Percentiles rank a stretch among this genome's conserved stretches.
Evolutionary conservation across 2,113 vertebrate species (phyloP).

Genomic region (Caloenas nicobarica): DNA sequence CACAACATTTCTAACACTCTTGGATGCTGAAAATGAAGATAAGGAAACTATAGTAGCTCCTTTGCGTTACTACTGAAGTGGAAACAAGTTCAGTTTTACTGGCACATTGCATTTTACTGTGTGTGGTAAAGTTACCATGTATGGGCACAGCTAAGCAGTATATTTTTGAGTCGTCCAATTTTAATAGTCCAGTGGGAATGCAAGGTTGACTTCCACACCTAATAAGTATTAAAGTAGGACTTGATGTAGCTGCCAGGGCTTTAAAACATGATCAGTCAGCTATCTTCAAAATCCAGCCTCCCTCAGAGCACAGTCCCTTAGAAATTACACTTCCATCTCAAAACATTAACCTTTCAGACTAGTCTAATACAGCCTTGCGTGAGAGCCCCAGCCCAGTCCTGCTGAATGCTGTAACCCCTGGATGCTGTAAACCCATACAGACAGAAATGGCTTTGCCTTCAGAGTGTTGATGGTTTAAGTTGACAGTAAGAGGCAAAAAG

Average conservation of each 20-base stretch:
- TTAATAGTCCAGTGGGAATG: not conserved
- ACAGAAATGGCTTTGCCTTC: not conserved
- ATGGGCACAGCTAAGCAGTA: not conserved
- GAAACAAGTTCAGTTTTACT: not conserved
- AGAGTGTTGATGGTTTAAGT: not conserved
- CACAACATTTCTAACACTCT: not conserved
- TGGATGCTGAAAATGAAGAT: not conserved
- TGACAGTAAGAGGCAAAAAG: not conserved
- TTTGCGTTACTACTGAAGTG: not conserved
- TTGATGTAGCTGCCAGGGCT: not conserved
- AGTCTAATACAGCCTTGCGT: not conserved
- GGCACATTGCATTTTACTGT: not conserved
- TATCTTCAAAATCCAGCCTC: not conserved
- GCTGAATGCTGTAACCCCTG: not conserved
- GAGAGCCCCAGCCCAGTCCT: not conserved
- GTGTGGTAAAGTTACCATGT: not conserved
- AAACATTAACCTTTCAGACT: not conserved
- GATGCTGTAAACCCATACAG: not conserved
- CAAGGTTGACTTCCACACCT: not conserved
- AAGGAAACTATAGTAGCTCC: not conserved
- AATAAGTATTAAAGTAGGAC: constrained; percentile 1
- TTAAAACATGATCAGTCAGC: constrained; percentile 3
- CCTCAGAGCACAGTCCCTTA: not conserved
- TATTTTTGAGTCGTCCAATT: not conserved
- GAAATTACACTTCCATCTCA: not conserved